A percentile compares a stretch with the other conserved stretches of the same genome.
phyloP scores from a whole-genome alignment of 2,888 invertebrate genomes.

The Epinotia brunnichana region DNA sequence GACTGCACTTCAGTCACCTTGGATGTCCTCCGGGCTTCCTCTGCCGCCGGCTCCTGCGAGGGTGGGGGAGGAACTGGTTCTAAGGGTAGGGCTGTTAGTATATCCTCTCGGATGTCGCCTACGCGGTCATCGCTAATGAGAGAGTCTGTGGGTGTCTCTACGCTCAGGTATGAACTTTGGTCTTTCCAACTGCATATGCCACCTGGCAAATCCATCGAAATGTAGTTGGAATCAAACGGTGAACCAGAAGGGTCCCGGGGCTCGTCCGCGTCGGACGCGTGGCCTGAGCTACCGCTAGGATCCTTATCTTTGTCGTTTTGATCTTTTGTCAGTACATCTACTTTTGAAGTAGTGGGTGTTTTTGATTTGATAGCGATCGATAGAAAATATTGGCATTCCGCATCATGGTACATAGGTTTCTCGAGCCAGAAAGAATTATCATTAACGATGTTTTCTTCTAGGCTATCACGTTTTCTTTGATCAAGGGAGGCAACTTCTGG shows the following conservation, averaged over 20 bases:
- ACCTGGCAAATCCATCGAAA: slow-evolving; percentile 89
- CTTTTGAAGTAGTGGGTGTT: slow-evolving; percentile 56
- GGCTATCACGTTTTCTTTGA: slow-evolving; percentile 50
- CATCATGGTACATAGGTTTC: slow-evolving; percentile 86
- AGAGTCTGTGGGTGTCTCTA: slow-evolving; percentile 77
- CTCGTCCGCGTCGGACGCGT: slow-evolving; percentile 74
- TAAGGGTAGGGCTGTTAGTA: slow-evolving; percentile 77
- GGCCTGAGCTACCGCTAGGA: slow-evolving; percentile 85
- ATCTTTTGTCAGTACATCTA: slow-evolving; percentile 64
- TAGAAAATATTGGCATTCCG: slow-evolving; percentile 85
- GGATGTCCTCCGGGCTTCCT: slow-evolving; percentile 66
- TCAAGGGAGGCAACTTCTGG: slow-evolving; percentile 35
- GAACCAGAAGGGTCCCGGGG: slow-evolving; percentile 63
- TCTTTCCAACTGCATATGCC: slow-evolving; percentile 92
- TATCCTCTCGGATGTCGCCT: slow-evolving; percentile 74
- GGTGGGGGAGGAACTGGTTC: slow-evolving; percentile 73
- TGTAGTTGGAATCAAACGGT: slow-evolving; percentile 83
- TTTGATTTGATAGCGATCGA: slow-evolving; percentile 77
- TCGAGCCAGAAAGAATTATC: slow-evolving; percentile 85
- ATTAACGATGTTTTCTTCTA: slow-evolving; percentile 65
- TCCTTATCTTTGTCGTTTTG: slow-evolving; percentile 85
- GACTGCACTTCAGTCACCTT: slow-evolving; percentile 82
- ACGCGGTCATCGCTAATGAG: slow-evolving; percentile 54
- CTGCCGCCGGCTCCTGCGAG: slow-evolving; percentile 72
- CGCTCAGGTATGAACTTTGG: slow-evolving; percentile 89